Conservation (phyloP, 2,797 vertebrate genomes). For the Menidia menidia region DNA sequence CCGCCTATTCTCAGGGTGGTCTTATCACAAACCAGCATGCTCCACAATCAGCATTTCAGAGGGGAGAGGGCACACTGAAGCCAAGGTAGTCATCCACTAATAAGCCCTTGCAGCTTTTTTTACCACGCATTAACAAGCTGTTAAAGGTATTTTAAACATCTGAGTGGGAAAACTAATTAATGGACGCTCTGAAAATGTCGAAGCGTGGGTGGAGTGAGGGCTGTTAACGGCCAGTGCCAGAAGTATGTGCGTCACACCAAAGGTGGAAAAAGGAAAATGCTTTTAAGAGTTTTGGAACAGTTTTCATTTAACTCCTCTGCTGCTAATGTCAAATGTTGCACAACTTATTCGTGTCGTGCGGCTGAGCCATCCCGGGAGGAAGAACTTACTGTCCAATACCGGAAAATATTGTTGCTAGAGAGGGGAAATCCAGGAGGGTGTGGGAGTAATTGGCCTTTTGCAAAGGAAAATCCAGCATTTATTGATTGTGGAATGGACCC, state of each 20-base stretch:
- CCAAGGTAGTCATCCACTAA: slow-evolving; percentile 35
- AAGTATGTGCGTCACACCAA: slow-evolving; percentile 46
- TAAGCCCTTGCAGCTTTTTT: slow-evolving; percentile 21
- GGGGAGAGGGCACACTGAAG: slow-evolving; percentile 37
- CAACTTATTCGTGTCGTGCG: slow-evolving; percentile 36
- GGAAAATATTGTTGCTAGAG: slow-evolving; percentile 18
- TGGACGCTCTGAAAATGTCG: slow-evolving; percentile 39
- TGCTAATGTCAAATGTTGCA: slow-evolving; percentile 42
- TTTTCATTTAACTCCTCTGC: slow-evolving; percentile 39
- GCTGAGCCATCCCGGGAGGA: slow-evolving; percentile 35
- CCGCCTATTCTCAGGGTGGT: slow-evolving; percentile 55
- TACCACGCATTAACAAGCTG: slow-evolving; percentile 28
- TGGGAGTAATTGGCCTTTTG: slow-evolving; percentile 45
- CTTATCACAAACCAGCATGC: slow-evolving; percentile 55
- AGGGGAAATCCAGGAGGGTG: slow-evolving; percentile 48
- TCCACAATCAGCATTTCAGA: slow-evolving; percentile 48
- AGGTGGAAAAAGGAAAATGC: slow-evolving; percentile 44
- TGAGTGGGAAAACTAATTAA: slow-evolving; percentile 44
- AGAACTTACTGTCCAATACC: slow-evolving; percentile 34
- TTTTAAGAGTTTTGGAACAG: slow-evolving; percentile 19
- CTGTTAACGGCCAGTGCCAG: slow-evolving; percentile 39
- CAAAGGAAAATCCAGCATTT: slow-evolving; percentile 37
- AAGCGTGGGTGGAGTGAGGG: slow-evolving; percentile 32
- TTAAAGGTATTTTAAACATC: slow-evolving; percentile 43
- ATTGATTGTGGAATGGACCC: slow-evolving; percentile 26